phyloP scores from a whole-genome alignment of 2,113 vertebrate genomes.

The Prinia subflava region DNA sequence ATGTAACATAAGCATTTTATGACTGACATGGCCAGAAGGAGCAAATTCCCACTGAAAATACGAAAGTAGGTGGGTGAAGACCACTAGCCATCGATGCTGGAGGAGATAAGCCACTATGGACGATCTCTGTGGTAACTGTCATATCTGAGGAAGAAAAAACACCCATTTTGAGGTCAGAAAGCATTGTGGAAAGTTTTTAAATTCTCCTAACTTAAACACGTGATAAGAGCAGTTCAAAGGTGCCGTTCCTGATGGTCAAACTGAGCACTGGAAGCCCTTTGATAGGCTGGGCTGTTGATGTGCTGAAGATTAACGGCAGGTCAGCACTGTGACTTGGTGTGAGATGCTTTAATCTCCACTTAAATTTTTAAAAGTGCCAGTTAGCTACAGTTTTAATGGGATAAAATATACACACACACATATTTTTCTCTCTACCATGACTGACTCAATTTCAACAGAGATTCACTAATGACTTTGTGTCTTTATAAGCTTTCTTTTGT shows the following conservation, averaged over 20 bases:
- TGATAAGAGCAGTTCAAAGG: background rate
- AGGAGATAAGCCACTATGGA: background rate
- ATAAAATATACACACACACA: background rate
- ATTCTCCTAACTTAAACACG: background rate
- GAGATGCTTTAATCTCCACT: background rate
- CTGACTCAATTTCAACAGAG: background rate
- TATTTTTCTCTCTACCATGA: background rate
- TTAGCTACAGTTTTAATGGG: background rate
- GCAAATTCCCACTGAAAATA: background rate
- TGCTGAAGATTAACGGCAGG: background rate
- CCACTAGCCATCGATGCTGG: rapidly evolving
- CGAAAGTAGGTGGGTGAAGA: background rate
- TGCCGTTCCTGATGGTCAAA: background rate
- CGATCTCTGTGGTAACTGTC: background rate
- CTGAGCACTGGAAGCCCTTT: background rate
- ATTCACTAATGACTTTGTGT: background rate
- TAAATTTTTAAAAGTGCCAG: background rate
- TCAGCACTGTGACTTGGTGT: background rate
- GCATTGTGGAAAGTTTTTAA: background rate
- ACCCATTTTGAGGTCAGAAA: background rate
- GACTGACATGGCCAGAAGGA: background rate
- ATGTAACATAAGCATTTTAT: background rate
- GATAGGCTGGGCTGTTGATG: background rate
- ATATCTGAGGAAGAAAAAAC: background rate
- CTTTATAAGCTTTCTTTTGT: background rate